Percentiles rank a stretch among this genome's conserved stretches.
Conservation (phyloP, 1,140 invertebrate species). For the Microplitis mediator region DNA sequence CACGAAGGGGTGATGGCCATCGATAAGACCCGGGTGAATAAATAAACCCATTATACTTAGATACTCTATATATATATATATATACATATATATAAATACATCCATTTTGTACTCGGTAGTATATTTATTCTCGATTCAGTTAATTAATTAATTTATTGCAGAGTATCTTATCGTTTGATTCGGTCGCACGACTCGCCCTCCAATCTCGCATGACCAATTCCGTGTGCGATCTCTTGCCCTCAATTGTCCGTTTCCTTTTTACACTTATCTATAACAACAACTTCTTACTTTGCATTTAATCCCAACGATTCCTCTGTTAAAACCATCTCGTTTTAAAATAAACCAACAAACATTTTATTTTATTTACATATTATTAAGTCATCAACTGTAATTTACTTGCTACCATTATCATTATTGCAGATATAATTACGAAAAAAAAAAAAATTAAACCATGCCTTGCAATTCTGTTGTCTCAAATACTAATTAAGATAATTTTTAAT, state of each 20-base stretch:
- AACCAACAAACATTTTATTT: too few species aligned
- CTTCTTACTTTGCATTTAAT: background rate
- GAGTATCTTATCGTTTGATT: constrained; percentile 33
- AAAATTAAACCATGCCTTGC: too few species aligned
- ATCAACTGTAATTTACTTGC: too few species aligned
- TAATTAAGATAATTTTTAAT: too few species aligned
- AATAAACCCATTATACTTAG: constrained; percentile 35
- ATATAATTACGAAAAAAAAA: too few species aligned
- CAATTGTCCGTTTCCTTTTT: constrained; percentile 15
- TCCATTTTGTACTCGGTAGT: background rate
- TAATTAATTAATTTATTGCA: constrained; percentile 38
- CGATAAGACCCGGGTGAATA: constrained; percentile 32
- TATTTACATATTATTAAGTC: too few species aligned
- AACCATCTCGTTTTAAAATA: too few species aligned
- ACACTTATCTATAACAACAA: background rate
- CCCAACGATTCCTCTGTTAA: too few species aligned
- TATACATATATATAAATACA: constrained; percentile 1
- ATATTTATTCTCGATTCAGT: constrained; percentile 27
- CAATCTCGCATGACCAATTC: constrained; percentile 31
- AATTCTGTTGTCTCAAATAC: too few species aligned
- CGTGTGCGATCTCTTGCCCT: constrained; percentile 7
- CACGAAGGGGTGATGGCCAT: constrained; percentile 16
- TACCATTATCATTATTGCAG: too few species aligned
- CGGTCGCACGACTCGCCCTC: constrained; percentile 33
- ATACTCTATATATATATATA: constrained; percentile 2